Conservation (phyloP, 1,140 invertebrate species). For the Temnothorax curvispinosus region DNA sequence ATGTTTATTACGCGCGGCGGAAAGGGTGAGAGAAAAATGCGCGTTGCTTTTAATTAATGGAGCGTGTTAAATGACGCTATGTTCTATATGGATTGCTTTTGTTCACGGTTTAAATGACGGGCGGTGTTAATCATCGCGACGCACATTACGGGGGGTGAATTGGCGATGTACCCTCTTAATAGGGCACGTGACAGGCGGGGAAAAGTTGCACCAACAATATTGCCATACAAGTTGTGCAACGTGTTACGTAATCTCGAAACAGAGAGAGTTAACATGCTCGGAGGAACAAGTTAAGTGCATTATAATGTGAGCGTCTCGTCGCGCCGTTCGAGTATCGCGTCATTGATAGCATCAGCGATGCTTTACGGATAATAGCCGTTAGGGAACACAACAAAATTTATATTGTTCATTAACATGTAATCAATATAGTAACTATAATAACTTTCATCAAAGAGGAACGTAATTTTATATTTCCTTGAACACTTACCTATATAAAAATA, state of each 20-base stretch:
- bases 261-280: constrained; percentile 65
- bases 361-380: constrained; percentile 23
- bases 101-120: constrained; percentile 62
- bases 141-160: constrained; percentile 43
- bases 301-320: constrained; percentile 22
- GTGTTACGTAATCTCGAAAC: constrained; percentile 62
- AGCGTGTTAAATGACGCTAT: constrained; percentile 37
- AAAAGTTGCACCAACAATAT: constrained; percentile 54
- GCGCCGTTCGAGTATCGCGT: constrained; percentile 34
- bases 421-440: background rate
- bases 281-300: constrained; percentile 64
- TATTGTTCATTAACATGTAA: constrained; percentile 22
- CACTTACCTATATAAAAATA: background rate
- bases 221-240: constrained; percentile 55
- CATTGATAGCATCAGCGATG: constrained; percentile 47
- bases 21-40: constrained; percentile 20
- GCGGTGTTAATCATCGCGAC: constrained; percentile 53
- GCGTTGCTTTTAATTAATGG: constrained; percentile 44
- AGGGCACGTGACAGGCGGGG: constrained; percentile 47
- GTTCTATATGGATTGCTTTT: constrained; percentile 48
- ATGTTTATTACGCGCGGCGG: background rate
- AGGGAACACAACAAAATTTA: constrained; percentile 38
- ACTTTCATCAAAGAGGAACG: background rate
- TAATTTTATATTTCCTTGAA: background rate
- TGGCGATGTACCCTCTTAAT: constrained; percentile 57